Evolutionary conservation across 2,888 invertebrate species (phyloP), one percentile per base, ranked within the genome.

Genomic region (Eudemis profundana): DNA sequence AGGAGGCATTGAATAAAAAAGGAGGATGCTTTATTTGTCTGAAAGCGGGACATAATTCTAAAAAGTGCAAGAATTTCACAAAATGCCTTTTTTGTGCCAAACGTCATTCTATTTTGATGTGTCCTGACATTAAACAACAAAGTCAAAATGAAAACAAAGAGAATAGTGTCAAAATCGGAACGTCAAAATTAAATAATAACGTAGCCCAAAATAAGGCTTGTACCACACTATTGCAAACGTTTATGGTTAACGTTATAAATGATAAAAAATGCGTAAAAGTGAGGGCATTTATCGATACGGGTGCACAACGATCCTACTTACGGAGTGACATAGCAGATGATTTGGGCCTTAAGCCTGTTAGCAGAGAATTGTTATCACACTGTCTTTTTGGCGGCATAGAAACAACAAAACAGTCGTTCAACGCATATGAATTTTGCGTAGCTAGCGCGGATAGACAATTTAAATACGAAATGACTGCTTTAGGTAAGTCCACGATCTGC

Each of bases 351-450:
- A 15, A 40, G 17, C 12, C 42, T 1, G 27, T 54, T 1, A 21
- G 27, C 1, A 40, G 0, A 0, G 40, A 53, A 40, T 4, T 3
- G 1, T n/a, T 53, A 14, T 23, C 40, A 8, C 21, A 53, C 17
- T 27, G 17, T 27, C 27, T 42, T 5, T 54, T 54, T 17, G 29
- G 54, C 12, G 54, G 54, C 4, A 27, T 54, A 2, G 42, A 54
- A 42, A 42, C 54, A 3, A 17, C 19, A 36, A 4, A 14, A 4
- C 40, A 40, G 14, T 1, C 2, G 4, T 40, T 3, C 8, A 21
- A 40, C 8, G 8, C 14, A 0, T 54, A 23, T 15, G 23, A 54
- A 17, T 40, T 40, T 4, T 8, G 4, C 7, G 21, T 23, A 4
- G 12, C 4, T 12, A 51, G 51, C n/a, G 15, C 36, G 10, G 51